Evolutionary conservation across 2,797 vertebrate species (phyloP), one percentile per base, ranked within the genome.

Genomic region (Morus bassanus): DNA sequence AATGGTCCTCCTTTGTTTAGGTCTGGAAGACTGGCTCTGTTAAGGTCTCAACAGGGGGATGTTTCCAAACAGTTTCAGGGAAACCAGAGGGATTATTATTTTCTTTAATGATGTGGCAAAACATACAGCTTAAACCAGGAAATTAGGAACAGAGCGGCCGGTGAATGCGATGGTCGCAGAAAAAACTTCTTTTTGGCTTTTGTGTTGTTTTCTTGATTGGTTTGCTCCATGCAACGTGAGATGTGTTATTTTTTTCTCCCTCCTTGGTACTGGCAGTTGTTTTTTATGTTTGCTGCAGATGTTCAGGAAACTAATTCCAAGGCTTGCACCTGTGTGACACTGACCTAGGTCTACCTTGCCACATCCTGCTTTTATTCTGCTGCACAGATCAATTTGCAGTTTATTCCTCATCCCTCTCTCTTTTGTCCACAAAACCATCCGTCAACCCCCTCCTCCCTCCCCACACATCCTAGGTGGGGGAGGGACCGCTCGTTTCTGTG

Each of bases 251-350:
- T 91, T 78, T 51, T 64, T 8, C 50, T 61, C 53, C 43, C 61
- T 86, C 39, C 35, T 18, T 45, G 51, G 70, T 85, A 72, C 74
- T 74, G 82, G 80, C 68, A 90, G 77, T 82, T 93, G 53, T 56
- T 96, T 94, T 97, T 95, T 89, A 73, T 93, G 83, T 92, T 95
- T 78, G 75, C 91, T 85, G 89, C 97, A 97, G 96, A 98, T 97
- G 96, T 97, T 98, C 96, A 96, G 97, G 97, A 97, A 97, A 96
- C 63, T 53, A 73, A 94, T 95, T 95, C 91, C 76, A 95, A 61
- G 13, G 13, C 86, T 92, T 89, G 92, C 97, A 97, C 96, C 95
- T 96, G 91, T 74, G 94, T 78, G 86, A 91, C 63, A 59, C 83
- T 94, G 96, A 97, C 97, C 96, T 81, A 64, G 84, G 91, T 85